A percentile compares a stretch with the other conserved stretches of the same genome.
phyloP scores from a whole-genome alignment of 2,797 vertebrate species.

The Fratercula arctica region DNA sequence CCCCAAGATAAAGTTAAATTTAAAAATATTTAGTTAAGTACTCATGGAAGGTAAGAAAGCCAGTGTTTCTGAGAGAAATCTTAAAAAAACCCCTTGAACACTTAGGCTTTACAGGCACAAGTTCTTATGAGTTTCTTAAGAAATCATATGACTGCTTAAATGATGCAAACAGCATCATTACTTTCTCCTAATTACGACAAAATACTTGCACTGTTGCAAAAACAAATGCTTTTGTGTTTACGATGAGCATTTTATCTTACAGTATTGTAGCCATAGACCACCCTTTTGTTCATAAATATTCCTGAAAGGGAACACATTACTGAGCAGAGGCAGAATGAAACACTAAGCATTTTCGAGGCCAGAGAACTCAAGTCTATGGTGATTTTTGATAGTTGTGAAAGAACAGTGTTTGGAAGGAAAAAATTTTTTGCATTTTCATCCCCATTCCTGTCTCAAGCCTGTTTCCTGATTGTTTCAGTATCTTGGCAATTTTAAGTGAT shows the following conservation, averaged over 20 bases:
- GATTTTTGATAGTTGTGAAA: neutral
- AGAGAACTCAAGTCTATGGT: neutral
- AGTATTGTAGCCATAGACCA: neutral
- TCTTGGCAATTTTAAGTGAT: neutral
- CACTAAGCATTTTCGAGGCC: neutral
- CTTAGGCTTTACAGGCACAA: neutral
- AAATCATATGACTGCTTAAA: neutral
- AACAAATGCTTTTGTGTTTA: neutral
- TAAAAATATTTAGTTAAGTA: neutral
- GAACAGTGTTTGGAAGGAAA: neutral
- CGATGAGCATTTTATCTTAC: neutral
- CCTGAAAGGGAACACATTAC: neutral
- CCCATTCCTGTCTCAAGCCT: neutral
- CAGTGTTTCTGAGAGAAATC: neutral
- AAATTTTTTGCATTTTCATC: neutral
- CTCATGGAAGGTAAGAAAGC: neutral
- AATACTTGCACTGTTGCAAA: neutral
- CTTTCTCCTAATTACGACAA: neutral
- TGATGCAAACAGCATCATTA: neutral
- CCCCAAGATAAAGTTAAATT: neutral
- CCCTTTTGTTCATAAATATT: neutral
- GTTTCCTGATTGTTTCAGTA: neutral
- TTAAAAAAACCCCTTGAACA: neutral
- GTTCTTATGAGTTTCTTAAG: neutral
- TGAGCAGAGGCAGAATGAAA: neutral